phyloP scores from a whole-genome alignment of 2,113 vertebrate species.

The Barbus barbus region DNA sequence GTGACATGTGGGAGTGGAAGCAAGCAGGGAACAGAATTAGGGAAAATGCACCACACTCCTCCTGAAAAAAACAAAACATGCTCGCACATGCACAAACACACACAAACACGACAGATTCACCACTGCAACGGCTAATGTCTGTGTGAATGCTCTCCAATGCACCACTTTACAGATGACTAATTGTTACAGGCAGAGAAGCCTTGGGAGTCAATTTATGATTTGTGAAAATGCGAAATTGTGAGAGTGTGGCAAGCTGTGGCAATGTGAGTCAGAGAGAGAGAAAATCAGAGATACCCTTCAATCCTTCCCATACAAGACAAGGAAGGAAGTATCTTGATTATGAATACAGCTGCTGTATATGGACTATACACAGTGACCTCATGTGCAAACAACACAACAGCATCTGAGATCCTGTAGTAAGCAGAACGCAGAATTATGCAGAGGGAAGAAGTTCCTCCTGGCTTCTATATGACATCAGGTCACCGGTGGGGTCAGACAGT shows the following conservation, averaged over 20 bases:
- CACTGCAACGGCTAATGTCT: conserved; percentile 65
- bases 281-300: not conserved
- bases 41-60: conserved; percentile 73
- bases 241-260: conserved; percentile 16
- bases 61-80: conserved; percentile 51
- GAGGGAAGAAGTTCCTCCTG: not conserved
- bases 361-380: conserved; percentile 7
- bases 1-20: conserved; percentile 80
- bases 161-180: conserved; percentile 69
- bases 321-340: conserved; percentile 18
- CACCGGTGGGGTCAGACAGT: not conserved
- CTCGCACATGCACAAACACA: conserved; percentile 30
- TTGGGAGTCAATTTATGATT: conserved; percentile 51
- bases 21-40: conserved; percentile 75
- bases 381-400: conserved; percentile 1
- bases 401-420: conserved; percentile 2
- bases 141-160: conserved; percentile 65
- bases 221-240: conserved; percentile 18
- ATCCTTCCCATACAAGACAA: not conserved
- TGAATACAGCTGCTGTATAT: conserved; percentile 4
- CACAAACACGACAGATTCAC: conserved; percentile 59
- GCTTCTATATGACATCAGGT: conserved; percentile 31
- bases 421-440: conserved; percentile 26
- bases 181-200: conserved; percentile 56
- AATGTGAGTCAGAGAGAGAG: not conserved